Evolutionary conservation across 2,797 vertebrate genomes (phyloP).

Genomic region (Alca torda): DNA sequence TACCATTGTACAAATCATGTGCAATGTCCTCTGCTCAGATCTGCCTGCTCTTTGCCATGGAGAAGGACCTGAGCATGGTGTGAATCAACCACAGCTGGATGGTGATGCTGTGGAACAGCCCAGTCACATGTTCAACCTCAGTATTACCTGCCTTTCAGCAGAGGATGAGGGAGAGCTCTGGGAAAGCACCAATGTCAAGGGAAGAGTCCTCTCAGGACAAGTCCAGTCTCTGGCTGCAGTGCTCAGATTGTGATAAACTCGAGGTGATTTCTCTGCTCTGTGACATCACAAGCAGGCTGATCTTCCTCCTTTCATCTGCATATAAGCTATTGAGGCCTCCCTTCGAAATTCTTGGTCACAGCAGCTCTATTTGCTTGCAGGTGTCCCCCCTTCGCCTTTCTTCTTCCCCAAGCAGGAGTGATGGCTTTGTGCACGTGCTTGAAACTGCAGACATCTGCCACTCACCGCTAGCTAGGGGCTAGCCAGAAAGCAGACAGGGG

Average conservation of each 20-base stretch:
- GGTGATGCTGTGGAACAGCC: not conserved
- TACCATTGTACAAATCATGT: rapidly evolving
- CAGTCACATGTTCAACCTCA: too few relatives aligned
- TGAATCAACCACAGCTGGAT: not conserved
- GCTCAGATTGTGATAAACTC: not conserved
- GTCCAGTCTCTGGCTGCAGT: not conserved
- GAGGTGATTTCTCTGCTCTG: not conserved
- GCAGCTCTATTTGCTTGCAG: not conserved
- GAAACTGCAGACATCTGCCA: not conserved
- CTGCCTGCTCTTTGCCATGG: not conserved
- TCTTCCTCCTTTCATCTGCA: not conserved
- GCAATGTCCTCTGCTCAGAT: not conserved
- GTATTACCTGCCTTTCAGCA: not conserved
- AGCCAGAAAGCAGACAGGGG: not conserved
- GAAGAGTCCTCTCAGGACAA: not conserved
- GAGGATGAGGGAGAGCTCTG: not conserved
- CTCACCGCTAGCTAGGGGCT: not conserved
- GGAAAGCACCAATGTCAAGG: not conserved
- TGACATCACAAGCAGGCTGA: not conserved
- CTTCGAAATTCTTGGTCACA: not conserved
- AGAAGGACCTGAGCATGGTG: rapidly evolving
- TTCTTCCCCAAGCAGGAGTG: not conserved
- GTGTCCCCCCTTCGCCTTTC: rapidly evolving
- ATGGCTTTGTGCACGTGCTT: not conserved
- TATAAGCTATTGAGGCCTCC: not conserved